Percentiles rank a stretch among this genome's conserved stretches.
Conservation (phyloP, 1,140 invertebrate species). For the Ridgeia piscesae region DNA sequence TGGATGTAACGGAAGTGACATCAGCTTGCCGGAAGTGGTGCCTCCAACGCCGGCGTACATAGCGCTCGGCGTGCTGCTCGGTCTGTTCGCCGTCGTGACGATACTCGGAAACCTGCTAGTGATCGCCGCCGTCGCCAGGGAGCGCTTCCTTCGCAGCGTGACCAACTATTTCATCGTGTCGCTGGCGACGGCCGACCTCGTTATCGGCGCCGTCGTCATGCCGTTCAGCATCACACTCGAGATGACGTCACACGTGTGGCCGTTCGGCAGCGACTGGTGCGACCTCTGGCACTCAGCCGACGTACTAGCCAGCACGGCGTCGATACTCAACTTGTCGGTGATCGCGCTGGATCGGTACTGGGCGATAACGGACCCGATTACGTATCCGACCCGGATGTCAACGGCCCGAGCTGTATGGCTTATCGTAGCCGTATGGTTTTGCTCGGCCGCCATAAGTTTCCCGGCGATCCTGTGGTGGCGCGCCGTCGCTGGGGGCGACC, state of each 20-base stretch:
- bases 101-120: conserved; percentile 84
- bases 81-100: conserved; percentile 29
- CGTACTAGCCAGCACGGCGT: conserved; percentile 58
- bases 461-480: conserved; percentile 95
- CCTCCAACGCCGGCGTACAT: neutral
- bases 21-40: neutral
- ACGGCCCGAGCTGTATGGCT: conserved; percentile 75
- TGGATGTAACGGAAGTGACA: conserved; percentile 10
- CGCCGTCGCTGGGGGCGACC: neutral
- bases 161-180: conserved; percentile 94
- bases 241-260: conserved; percentile 46
- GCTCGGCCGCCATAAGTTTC: conserved; percentile 93
- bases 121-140: conserved; percentile 93
- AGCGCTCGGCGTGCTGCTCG: conserved; percentile 20
- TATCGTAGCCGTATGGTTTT: conserved; percentile 90
- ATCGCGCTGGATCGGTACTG: conserved; percentile 60
- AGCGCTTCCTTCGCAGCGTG: conserved; percentile 84
- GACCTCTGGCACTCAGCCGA: conserved; percentile 58
- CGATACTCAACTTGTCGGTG: conserved; percentile 59
- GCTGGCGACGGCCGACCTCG: conserved; percentile 83
- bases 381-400: conserved; percentile 45
- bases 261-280: conserved; percentile 55
- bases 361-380: conserved; percentile 57
- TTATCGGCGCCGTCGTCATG: conserved; percentile 50
- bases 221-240: conserved; percentile 54